These are phyloP conservation scores for Tiliqua scincoides DNA, from an alignment of 2,113 vertebrate species.

Conservation along the genomic window DNA sequence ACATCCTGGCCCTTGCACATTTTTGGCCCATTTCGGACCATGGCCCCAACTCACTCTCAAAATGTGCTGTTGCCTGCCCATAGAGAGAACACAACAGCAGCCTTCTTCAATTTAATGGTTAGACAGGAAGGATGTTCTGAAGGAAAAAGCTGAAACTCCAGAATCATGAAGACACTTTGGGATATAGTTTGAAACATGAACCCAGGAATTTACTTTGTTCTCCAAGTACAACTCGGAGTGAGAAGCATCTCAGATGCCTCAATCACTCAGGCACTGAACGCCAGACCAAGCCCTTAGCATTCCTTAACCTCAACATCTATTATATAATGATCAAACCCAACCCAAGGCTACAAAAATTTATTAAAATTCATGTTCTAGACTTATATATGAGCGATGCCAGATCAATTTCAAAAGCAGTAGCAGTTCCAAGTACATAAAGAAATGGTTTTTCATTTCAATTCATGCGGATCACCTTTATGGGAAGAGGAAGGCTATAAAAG, in stretches of 20 bases:
- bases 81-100: neutral
- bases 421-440: neutral
- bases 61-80: neutral
- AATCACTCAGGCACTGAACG: no score
- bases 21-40: neutral
- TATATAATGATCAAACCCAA: neutral
- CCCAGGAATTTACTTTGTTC: neutral
- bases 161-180: neutral
- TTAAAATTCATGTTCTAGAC: neutral
- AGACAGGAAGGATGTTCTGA: neutral
- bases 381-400: neutral
- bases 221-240: neutral
- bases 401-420: neutral
- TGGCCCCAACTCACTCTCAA: neutral
- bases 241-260: neutral
- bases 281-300: neutral
- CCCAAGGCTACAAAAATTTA: neutral
- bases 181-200: neutral
- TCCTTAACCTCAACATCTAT: neutral
- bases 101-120: neutral
- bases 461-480: neutral
- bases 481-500: neutral
- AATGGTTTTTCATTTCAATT: neutral
- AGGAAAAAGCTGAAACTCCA: neutral
- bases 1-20: neutral